Percentiles rank a stretch among this genome's conserved stretches.
phyloP scores from a whole-genome alignment of 2,888 invertebrate genomes.

The Latheticus oryzae region DNA sequence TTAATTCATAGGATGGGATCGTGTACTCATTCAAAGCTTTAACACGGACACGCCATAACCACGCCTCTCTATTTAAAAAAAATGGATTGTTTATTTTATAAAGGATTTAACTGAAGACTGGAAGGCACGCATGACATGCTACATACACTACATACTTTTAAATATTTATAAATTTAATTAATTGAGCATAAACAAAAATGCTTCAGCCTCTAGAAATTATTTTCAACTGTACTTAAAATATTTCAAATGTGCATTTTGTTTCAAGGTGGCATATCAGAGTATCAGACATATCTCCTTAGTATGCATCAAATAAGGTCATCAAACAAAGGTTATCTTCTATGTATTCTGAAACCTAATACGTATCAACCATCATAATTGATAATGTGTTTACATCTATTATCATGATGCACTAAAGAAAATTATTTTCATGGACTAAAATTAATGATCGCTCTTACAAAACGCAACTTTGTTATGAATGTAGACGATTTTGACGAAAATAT shows the following conservation, averaged over 20 bases:
- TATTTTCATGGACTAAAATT: conserved; percentile 9
- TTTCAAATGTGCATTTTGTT: conserved; percentile 10
- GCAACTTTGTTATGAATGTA: not conserved
- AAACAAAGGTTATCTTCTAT: conserved; percentile 34
- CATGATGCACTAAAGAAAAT: conserved; percentile 43
- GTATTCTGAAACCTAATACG: conserved; percentile 30
- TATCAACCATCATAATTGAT: conserved; percentile 40
- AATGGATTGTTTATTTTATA: conserved; percentile 49
- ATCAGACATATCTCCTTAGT: conserved; percentile 20
- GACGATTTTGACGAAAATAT: too few species aligned
- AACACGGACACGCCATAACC: conserved; percentile 45
- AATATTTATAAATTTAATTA: conserved; percentile 30
- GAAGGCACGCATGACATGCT: conserved; percentile 31
- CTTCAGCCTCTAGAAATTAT: conserved; percentile 9
- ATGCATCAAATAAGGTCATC: conserved; percentile 20
- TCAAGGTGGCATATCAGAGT: conserved; percentile 14
- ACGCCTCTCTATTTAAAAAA: conserved; percentile 45
- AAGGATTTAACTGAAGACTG: conserved; percentile 43
- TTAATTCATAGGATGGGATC: conserved; percentile 30
- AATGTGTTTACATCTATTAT: conserved; percentile 43
- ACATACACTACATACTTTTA: conserved; percentile 21
- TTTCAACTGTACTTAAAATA: conserved; percentile 1
- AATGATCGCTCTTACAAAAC: conserved; percentile 6
- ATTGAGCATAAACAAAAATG: conserved; percentile 17
- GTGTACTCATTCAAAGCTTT: conserved; percentile 43